These are phyloP conservation scores for Dusona sp. DNA, from an alignment of 2,888 invertebrate species.

Conservation along the genomic window DNA sequence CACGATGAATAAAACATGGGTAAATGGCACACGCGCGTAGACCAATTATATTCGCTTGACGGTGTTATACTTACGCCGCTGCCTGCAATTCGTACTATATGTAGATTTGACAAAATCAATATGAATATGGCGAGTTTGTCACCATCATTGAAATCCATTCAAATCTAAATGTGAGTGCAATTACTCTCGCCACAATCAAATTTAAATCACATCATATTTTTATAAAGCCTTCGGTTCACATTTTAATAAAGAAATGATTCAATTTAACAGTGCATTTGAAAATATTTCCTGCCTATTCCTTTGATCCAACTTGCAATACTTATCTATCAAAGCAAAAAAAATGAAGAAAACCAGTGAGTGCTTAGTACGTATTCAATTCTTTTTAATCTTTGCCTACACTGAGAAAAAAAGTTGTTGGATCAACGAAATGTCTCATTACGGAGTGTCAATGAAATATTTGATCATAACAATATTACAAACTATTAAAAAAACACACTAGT, in stretches of 20 bases:
- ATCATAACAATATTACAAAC: too few relatives aligned
- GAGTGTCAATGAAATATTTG: too few relatives aligned
- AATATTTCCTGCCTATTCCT: not conserved
- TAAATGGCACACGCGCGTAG: constrained; percentile 51
- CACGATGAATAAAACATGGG: constrained; percentile 80
- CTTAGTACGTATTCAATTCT: too few relatives aligned
- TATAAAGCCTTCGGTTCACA: not conserved
- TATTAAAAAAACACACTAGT: too few relatives aligned
- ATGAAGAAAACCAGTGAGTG: not conserved
- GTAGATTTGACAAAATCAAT: constrained; percentile 58
- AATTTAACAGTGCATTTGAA: not conserved
- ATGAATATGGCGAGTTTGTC: constrained; percentile 43
- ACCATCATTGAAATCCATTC: constrained; percentile 49
- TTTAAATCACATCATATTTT: constrained; percentile 8
- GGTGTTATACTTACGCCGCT: constrained; percentile 33
- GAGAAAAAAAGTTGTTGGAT: too few relatives aligned
- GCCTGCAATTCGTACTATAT: constrained; percentile 12
- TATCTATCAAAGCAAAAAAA: not conserved
- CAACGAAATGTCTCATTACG: too few relatives aligned
- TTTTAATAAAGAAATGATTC: not conserved
- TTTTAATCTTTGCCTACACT: too few relatives aligned
- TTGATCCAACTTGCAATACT: not conserved
- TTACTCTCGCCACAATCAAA: constrained; percentile 36
- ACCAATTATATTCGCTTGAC: constrained; percentile 57
- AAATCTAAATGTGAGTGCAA: constrained; percentile 26